Conservation (phyloP, 2,113 vertebrate genomes). For the Chloropsis hardwickii region DNA sequence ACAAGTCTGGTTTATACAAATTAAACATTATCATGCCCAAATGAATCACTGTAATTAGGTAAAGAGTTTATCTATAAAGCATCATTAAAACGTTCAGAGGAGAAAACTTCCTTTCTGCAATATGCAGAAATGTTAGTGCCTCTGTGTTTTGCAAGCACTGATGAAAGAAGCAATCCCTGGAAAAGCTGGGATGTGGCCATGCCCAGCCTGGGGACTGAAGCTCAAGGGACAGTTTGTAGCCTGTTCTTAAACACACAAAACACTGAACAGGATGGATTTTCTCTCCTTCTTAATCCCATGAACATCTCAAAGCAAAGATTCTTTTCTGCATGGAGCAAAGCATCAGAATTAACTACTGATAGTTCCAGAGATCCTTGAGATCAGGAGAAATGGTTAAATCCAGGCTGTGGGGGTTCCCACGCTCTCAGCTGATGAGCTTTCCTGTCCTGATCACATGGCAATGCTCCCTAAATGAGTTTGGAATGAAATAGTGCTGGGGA, state of each 20-base stretch:
- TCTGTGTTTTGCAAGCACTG: not conserved
- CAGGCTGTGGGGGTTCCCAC: not conserved
- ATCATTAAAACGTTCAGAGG: not conserved
- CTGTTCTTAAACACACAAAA: not conserved
- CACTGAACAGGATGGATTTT: not conserved
- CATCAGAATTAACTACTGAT: too few relatives aligned
- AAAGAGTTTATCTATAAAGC: not conserved
- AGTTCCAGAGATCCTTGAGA: not conserved
- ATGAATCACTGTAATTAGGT: not conserved
- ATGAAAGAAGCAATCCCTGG: not conserved
- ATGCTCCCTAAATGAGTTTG: not conserved
- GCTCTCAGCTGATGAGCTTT: not conserved
- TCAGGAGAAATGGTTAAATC: not conserved
- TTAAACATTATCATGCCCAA: not conserved
- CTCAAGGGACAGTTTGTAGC: not conserved
- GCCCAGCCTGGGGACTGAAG: not conserved
- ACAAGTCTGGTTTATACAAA: not conserved
- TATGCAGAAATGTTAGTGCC: not conserved
- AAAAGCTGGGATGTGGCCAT: not conserved
- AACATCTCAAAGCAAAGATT: not conserved
- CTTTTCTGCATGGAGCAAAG: not conserved
- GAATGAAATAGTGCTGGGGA: not conserved
- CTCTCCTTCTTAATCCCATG: not conserved
- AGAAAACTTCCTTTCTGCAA: not conserved
- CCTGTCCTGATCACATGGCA: not conserved